Evolutionary conservation across 2,797 vertebrate genomes (phyloP), one percentile per base, ranked within the genome.

Genomic region (Phrynocephalus vlangalii): DNA sequence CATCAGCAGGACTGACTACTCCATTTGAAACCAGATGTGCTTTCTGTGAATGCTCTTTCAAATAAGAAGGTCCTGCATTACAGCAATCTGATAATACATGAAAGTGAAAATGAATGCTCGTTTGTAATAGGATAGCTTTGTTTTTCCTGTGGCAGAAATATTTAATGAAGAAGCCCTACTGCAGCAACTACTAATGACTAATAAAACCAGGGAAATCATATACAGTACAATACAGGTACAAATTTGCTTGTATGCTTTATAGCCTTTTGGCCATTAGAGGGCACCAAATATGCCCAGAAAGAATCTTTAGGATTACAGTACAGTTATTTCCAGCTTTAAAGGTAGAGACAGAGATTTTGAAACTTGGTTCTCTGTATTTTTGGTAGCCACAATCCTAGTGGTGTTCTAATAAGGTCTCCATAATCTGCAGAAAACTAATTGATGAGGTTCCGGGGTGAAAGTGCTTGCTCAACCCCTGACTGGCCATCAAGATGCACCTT

Each of bases 281-380:
- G 95, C 95, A 92, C 92, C 94, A 96, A 94, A 96, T 94, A 93
- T 91, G 92, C 87, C 72, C n/a, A 0, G 1, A 24, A 13, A 80
- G 5, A n/a, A 15, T 22, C 33, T 85, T 76, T 5, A 1, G 24
- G 52, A 79, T 44, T 44, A 44, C 38, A 44, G 5, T 44, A 44
- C 38, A 44, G 38, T 79, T 79, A 20, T 15, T 50, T 56, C n/a
- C 48, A 66, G 33, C 15, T 10, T 79, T 66, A 20, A 38, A 48
- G n/a, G 5, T 50, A 72, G n/a, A 26, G 38, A 82, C 7, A 52
- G 38, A 66, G 60, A 33, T 77, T 68, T n/a, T 50, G 24, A 76
- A 87, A 73, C 6, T 56, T 44, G 67, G 28, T 84, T 88, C 20
- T 18, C 6, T 26, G 28, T 6, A 79, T 33, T 67, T 63, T 26